Evolutionary conservation across 1,140 invertebrate genomes (phyloP), one percentile per base, ranked within the genome.

Genomic region (Drusus annulatus): DNA sequence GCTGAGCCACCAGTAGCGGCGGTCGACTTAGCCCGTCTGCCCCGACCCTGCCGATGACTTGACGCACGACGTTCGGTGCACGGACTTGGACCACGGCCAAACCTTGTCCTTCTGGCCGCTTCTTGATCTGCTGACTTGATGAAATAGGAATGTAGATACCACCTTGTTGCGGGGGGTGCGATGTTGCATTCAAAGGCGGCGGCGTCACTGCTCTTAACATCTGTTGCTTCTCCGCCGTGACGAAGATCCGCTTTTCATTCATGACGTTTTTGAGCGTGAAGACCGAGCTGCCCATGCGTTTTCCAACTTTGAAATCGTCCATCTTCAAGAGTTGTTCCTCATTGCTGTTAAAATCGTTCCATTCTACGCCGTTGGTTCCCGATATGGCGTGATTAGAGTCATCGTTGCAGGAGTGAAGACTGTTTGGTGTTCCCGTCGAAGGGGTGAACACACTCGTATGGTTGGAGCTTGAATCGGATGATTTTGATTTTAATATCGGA

Each of bases 361-460:
- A 82, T 77, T 82, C 81, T 28, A 79, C 36, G 16, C 78, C 81
- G 69, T 79, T 78, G 16, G 78, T 80, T 21, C 31, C 68, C 1
- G 81, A 56, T 1, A 50, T 28, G 25, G 78, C 80, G 58, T 82
- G 81, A 50, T 80, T 80, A 5, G 81, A 80, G 36, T 45, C 36
- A 13, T 80, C 81, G 19, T 78, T 75, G 10, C 63, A 51, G 1
- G 69, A 75, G 16, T 76, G 75, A 7, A 54, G 19, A 10, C 51
- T 78, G 16, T 75, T 69, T 13, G 81, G 81, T 21, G 75, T 74
- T 23, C 81, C 81, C 16, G 76, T 75, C 0, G 81, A 83, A 3
- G 81, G 79, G 54, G 79, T 74, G 71, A 83, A 83, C 36, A 80
- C 81, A 17, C 81, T 80, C 45, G 78, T 80, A 7, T 83, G 81